A percentile compares a stretch with the other conserved stretches of the same genome.
These are phyloP conservation scores for Tinea trinotella DNA, from an alignment of 2,888 invertebrate genomes.

Conservation along the genomic window DNA sequence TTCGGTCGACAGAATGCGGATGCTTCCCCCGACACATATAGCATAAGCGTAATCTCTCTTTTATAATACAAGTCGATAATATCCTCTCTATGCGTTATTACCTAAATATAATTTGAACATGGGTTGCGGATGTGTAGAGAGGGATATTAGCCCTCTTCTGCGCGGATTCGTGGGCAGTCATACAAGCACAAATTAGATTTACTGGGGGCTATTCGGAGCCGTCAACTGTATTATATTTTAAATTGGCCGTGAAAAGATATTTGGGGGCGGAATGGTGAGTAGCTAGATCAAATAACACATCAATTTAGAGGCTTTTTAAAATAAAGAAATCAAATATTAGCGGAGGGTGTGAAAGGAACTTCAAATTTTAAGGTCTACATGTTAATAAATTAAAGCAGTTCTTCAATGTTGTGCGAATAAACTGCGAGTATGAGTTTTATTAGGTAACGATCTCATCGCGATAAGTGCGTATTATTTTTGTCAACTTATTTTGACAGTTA, in stretches of 20 bases:
- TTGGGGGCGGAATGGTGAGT: neutral
- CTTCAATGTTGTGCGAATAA: too few relatives aligned
- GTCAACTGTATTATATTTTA: conserved; percentile 64
- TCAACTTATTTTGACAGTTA: too few relatives aligned
- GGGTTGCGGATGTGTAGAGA: neutral
- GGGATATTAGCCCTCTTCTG: conserved; percentile 6
- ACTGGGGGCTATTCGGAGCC: conserved; percentile 45
- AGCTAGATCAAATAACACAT: neutral
- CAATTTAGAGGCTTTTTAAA: conserved; percentile 1
- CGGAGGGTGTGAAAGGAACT: neutral
- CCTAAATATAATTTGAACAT: neutral
- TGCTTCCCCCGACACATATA: too few relatives aligned
- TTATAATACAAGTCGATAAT: neutral
- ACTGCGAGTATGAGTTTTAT: too few relatives aligned
- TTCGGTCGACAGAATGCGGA: too few relatives aligned
- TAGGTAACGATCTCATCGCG: too few relatives aligned
- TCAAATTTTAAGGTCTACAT: too few relatives aligned
- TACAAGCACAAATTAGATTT: conserved; percentile 52
- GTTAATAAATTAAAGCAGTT: too few relatives aligned
- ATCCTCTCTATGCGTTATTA: neutral
- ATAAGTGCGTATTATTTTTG: too few relatives aligned
- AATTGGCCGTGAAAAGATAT: conserved; percentile 57
- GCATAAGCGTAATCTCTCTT: too few relatives aligned
- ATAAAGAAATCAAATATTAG: neutral
- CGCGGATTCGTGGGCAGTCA: conserved; percentile 4